Evolutionary conservation across 2,113 vertebrate genomes (phyloP).

Genomic region (Perca schrenkii): DNA sequence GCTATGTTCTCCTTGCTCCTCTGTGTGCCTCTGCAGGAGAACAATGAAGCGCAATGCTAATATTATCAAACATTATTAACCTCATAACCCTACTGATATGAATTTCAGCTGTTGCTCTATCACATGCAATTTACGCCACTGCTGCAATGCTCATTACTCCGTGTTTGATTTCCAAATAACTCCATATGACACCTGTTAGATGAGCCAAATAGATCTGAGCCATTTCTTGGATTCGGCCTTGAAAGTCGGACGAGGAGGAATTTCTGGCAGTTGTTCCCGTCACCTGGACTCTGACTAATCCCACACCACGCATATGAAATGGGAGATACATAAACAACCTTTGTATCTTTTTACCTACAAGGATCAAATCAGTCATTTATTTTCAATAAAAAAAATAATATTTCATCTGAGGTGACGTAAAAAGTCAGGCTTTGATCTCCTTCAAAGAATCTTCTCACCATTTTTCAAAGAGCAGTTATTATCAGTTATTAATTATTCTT

Average conservation of each 20-base stretch:
- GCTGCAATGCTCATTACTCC: constrained; percentile 47
- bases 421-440: constrained; percentile 35
- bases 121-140: constrained; percentile 25
- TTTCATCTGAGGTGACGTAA: constrained; percentile 14
- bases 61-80: constrained; percentile 67
- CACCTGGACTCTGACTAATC: constrained; percentile 70
- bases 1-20: constrained; percentile 3
- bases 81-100: constrained; percentile 24
- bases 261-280: constrained; percentile 61
- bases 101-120: constrained; percentile 42
- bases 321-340: constrained; percentile 33
- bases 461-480: constrained; percentile 17
- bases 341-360: constrained; percentile 17
- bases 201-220: constrained; percentile 62
- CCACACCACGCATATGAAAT: not conserved
- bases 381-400: not conserved
- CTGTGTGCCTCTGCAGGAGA: constrained; percentile 37
- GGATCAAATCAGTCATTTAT: constrained; percentile 16
- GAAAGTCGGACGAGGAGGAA: constrained; percentile 53
- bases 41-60: constrained; percentile 44
- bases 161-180: constrained; percentile 65
- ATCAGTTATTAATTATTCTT: constrained; percentile 24
- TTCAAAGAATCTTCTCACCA: not conserved
- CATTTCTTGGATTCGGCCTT: constrained; percentile 46
- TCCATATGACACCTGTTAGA: constrained; percentile 63